A percentile compares a stretch with the other conserved stretches of the same genome.
phyloP scores from a whole-genome alignment of 1,140 invertebrate species.

The Tetraneura akinire region DNA sequence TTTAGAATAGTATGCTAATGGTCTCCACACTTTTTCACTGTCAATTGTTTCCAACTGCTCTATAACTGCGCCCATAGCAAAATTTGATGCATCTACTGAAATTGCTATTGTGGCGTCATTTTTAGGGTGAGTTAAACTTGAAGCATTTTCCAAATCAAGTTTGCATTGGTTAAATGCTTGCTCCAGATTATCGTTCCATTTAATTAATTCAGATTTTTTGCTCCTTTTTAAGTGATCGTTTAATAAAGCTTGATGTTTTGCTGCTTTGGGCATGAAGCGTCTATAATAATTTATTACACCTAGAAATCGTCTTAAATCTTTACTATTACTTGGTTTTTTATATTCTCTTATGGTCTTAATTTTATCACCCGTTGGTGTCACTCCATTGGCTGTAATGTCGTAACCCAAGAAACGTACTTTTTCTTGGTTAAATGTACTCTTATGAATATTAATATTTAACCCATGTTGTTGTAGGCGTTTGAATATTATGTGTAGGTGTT shows the following conservation, averaged over 20 bases:
- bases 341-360: constrained; percentile 23
- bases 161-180: constrained; percentile 59
- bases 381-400: constrained; percentile 54
- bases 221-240: constrained; percentile 53
- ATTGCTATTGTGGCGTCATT: background rate
- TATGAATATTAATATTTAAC: constrained; percentile 56
- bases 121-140: constrained; percentile 51
- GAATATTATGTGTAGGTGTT: constrained; percentile 53
- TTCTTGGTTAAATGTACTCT: constrained; percentile 56
- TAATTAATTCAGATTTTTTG: constrained; percentile 54
- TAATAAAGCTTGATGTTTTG: constrained; percentile 55
- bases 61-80: background rate
- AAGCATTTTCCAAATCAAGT: constrained; percentile 55
- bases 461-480: constrained; percentile 55
- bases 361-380: constrained; percentile 38
- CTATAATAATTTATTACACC: constrained; percentile 60
- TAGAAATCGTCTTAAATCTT: constrained; percentile 57
- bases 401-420: constrained; percentile 57
- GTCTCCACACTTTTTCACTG: background rate
- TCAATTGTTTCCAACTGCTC: no score
- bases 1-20: constrained; percentile 58
- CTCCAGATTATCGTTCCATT: constrained; percentile 46
- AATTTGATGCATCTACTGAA: background rate
- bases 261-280: constrained; percentile 25
- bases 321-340: constrained; percentile 15